phyloP scores from a whole-genome alignment of 2,113 vertebrate genomes.

The Micromys minutus region DNA sequence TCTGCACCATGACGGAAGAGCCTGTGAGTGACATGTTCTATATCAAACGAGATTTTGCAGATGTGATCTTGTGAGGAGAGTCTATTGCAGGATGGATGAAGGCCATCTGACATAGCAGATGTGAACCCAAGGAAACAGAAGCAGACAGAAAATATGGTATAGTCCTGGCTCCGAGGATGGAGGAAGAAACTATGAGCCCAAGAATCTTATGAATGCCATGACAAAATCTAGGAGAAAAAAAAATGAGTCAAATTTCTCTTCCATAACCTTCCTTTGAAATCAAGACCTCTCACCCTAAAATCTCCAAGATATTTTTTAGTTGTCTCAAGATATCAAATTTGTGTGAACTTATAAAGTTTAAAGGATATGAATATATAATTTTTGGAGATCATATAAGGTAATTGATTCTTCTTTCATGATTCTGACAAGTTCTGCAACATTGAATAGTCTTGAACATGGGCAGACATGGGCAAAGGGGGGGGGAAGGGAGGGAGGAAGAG shows the following conservation, averaged over 20 bases:
- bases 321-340: not conserved
- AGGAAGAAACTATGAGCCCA: not conserved
- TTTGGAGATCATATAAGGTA: not conserved
- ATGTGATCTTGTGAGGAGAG: not conserved
- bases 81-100: not conserved
- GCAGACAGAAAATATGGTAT: not conserved
- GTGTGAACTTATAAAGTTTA: not conserved
- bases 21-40: not conserved
- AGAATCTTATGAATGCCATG: not conserved
- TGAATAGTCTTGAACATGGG: not conserved
- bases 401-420: not conserved
- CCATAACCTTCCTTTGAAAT: not conserved
- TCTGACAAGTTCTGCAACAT: not conserved
- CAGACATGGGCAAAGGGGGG: rapidly evolving
- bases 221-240: not conserved
- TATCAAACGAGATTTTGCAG: not conserved
- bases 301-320: not conserved
- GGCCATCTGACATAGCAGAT: not conserved
- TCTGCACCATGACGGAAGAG: not conserved
- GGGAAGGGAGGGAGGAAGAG: not conserved
- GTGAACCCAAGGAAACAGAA: not conserved
- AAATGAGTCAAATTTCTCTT: not conserved
- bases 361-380: not conserved
- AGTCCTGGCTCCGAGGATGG: not conserved
- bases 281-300: not conserved